Base-by-base conservation (phyloP, 2,888 invertebrate species). In the Drosophila birchii region DNA sequence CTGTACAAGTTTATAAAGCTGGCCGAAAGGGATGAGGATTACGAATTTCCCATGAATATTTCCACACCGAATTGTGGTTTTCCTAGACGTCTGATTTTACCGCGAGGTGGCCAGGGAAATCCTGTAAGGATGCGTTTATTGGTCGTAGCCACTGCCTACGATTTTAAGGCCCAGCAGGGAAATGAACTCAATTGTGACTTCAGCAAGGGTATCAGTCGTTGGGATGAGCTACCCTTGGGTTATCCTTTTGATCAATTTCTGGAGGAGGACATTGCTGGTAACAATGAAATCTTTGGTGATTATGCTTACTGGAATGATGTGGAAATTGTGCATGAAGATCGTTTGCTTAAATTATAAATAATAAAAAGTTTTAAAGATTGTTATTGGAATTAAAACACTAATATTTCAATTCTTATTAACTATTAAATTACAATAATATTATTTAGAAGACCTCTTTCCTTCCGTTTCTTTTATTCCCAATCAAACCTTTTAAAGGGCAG, bases 211-310 rank as follows among this genome's bases (percentile, higher is more conserved):
- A 49, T 83, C 2, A 92, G 91, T 74, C 92, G 93, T 59, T 93
- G 93, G 75, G 93, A 94, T 76, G 76, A 93, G 9, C 93, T 94
- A 87, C 94, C 95, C 26, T 92, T 94, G 72, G 95, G 95, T 55
- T 96, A 94, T 93, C 96, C 96, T 71, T 94, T 96, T 82, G 96
- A 96, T 89, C 94, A 95, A 76, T 93, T 93, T 9, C 93, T 95
- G 80, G 92, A 92, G 93, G 92, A 94, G 36, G 92, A 94, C 0
- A 14, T 1, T 23, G 1, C 1, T 3, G 29, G 9, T 16, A 23
- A 34, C 6, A 11, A 5, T 11, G 91, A 92, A 6, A 49, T 78
- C 39, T 93, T 92, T 79, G 74, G 60, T 1, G 32, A 59, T 0
- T 72, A 81, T 57, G 56, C 66, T 3, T 66, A 54, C 56, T 75